phyloP scores from a whole-genome alignment of 2,113 vertebrate species.

The Atractosteus spatula region DNA sequence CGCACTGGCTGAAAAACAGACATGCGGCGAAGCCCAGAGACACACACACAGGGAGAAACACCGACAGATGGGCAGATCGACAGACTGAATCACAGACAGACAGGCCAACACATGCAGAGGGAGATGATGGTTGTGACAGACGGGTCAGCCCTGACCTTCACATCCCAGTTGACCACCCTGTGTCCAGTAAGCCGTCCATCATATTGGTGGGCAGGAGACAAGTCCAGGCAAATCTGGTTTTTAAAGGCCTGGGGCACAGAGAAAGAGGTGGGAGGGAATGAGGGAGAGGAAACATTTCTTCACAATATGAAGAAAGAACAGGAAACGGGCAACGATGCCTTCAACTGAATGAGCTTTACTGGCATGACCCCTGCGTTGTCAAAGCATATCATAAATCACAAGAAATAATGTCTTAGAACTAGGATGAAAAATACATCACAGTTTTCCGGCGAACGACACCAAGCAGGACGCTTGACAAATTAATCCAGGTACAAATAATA shows the following conservation, averaged over 20 bases:
- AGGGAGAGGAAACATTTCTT: not conserved
- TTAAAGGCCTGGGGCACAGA: slow-evolving; percentile 78
- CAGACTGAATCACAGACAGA: not conserved
- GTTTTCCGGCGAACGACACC: too few relatives aligned
- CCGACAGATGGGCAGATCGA: not conserved
- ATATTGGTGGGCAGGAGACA: slow-evolving; percentile 80
- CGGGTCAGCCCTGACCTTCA: slow-evolving; percentile 71
- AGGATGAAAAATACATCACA: too few relatives aligned
- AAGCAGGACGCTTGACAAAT: too few relatives aligned
- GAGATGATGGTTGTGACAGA: not conserved
- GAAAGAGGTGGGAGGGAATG: not conserved
- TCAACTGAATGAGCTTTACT: too few relatives aligned
- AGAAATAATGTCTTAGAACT: too few relatives aligned
- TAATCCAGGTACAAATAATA: too few relatives aligned
- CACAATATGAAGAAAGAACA: too few relatives aligned
- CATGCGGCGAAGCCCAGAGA: not conserved
- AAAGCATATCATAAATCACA: too few relatives aligned
- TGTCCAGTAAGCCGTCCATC: slow-evolving; percentile 92
- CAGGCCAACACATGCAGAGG: not conserved
- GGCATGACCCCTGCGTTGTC: too few relatives aligned
- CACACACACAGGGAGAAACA: not conserved
- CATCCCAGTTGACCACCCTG: slow-evolving; percentile 87
- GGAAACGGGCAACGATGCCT: too few relatives aligned
- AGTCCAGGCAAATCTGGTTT: slow-evolving; percentile 90
- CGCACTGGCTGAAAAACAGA: not conserved